These are phyloP conservation scores for Cephalopachus bancanus DNA, from an alignment of 2,797 vertebrate species.

Conservation along the genomic window DNA sequence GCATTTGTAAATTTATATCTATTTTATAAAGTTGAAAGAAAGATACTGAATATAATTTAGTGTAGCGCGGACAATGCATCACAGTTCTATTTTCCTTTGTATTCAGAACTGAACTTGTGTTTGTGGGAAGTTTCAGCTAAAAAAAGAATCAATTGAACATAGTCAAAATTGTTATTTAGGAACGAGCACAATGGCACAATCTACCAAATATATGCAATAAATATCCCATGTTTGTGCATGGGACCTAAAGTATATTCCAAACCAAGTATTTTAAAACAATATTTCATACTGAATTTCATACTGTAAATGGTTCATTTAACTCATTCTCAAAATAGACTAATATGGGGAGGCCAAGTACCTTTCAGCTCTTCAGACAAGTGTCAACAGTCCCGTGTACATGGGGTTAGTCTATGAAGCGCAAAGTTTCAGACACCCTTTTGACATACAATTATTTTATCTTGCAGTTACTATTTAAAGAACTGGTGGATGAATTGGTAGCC, in stretches of 20 bases:
- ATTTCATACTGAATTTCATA: background rate
- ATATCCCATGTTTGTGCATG: background rate
- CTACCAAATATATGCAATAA: background rate
- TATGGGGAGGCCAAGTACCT: background rate
- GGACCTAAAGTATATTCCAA: background rate
- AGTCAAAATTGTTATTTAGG: background rate
- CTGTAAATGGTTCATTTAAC: background rate
- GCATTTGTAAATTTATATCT: background rate
- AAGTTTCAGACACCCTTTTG: conserved; percentile 77
- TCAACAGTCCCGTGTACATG: conserved; percentile 42
- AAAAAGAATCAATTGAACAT: background rate
- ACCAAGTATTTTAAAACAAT: background rate
- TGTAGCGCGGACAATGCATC: background rate
- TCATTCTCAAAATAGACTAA: conserved; percentile 65
- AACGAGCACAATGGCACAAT: background rate
- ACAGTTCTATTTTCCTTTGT: background rate
- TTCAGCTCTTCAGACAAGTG: background rate
- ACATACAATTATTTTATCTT: conserved; percentile 75
- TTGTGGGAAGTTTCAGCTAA: background rate
- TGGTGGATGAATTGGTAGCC: conserved; percentile 71
- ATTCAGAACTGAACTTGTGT: conserved; percentile 31
- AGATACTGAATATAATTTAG: conserved; percentile 2
- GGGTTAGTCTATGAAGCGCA: conserved; percentile 47
- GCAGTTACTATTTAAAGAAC: conserved; percentile 80
- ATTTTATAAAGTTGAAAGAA: background rate